Conservation (phyloP, 2,797 vertebrate genomes). For the Labeo calbasu region DNA sequence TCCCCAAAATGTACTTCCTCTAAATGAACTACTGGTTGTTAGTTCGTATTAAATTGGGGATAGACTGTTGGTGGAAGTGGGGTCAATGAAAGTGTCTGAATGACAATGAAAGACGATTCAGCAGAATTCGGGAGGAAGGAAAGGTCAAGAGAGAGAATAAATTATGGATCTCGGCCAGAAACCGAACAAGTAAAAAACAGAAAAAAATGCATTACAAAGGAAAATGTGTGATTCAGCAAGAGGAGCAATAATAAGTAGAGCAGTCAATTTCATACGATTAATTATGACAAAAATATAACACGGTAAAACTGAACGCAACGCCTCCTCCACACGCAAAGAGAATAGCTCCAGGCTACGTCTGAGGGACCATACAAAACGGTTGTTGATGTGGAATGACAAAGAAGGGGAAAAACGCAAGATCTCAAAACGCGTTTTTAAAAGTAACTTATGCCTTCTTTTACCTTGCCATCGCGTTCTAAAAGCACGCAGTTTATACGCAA, state of each 20-base stretch:
- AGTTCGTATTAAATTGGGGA: neutral
- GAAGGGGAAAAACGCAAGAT: neutral
- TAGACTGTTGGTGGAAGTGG: constrained; percentile 1
- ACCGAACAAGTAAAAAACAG: neutral
- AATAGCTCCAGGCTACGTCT: neutral
- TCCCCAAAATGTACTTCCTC: neutral
- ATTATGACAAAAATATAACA: neutral
- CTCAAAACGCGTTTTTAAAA: neutral
- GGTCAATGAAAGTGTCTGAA: constrained; percentile 21
- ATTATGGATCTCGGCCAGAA: constrained; percentile 30
- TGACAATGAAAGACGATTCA: constrained; percentile 44
- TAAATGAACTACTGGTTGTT: neutral
- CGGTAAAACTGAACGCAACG: neutral
- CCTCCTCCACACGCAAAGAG: neutral
- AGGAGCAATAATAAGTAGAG: neutral
- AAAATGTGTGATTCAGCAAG: constrained; percentile 10
- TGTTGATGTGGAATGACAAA: neutral
- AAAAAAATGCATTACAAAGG: neutral
- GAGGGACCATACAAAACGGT: neutral
- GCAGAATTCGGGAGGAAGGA: constrained; percentile 36
- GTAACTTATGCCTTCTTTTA: neutral
- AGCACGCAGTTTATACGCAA: neutral
- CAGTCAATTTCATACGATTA: neutral
- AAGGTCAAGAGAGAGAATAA: constrained; percentile 25
- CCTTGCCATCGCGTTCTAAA: neutral